These are phyloP conservation scores for Lepus oiostolus DNA, from an alignment of 2,797 vertebrate species.

Conservation along the genomic window DNA sequence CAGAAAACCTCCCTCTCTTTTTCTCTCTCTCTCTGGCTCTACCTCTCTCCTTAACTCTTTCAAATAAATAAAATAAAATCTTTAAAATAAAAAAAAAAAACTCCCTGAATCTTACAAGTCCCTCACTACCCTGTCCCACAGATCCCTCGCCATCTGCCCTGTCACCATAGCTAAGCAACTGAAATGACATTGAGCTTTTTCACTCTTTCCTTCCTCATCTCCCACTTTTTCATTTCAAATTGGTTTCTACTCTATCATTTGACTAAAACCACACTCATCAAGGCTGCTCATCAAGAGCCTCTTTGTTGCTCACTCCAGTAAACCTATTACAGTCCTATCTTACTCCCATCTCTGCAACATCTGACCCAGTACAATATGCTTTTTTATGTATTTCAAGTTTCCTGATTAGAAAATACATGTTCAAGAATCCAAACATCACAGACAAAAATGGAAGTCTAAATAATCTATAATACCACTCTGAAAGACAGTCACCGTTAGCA, in stretches of 20 bases:
- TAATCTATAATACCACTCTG: not conserved
- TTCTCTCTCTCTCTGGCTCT: too few species aligned
- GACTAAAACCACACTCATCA: constrained; percentile 9
- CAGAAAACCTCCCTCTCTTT: too few species aligned
- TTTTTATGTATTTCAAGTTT: not conserved
- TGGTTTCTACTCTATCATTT: constrained; percentile 30
- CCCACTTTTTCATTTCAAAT: not conserved
- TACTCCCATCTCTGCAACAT: constrained; percentile 26
- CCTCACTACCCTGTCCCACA: not conserved
- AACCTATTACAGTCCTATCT: not conserved
- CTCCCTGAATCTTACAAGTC: not conserved
- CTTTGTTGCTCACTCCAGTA: not conserved
- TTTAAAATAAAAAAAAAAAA: not conserved
- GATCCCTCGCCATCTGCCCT: not conserved
- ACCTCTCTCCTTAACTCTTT: too few species aligned
- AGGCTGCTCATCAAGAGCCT: not conserved
- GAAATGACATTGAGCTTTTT: not conserved
- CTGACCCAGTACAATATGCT: not conserved
- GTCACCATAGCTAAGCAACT: not conserved
- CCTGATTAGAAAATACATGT: constrained; percentile 44
- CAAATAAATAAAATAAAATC: not conserved
- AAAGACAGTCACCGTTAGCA: constrained; percentile 1
- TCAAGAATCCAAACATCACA: not conserved
- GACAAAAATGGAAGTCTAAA: not conserved
- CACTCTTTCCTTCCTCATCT: not conserved